Evolutionary conservation across 2,797 vertebrate species (phyloP).

Genomic region (Malurus leucopterus): DNA sequence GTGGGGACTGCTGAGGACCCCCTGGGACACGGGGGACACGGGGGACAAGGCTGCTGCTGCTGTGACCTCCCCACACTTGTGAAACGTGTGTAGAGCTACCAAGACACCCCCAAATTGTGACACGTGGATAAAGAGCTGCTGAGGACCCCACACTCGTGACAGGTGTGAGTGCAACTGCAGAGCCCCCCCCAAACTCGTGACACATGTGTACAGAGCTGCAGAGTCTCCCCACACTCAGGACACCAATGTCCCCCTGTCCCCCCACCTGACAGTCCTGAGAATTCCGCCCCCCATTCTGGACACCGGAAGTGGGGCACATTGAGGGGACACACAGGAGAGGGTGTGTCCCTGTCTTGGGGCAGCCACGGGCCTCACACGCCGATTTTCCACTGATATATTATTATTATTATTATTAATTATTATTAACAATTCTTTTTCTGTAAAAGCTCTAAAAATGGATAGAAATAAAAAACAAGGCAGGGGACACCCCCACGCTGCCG

Average conservation of each 20-base stretch:
- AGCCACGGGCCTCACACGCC: not conserved
- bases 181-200: not conserved
- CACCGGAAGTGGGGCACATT: not conserved
- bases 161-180: not conserved
- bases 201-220: not conserved
- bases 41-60: not conserved
- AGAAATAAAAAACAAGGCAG: not conserved
- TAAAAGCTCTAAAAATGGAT: constrained; percentile 17
- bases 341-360: fast-evolving
- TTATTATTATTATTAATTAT: not conserved
- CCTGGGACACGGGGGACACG: not conserved
- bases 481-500: not conserved
- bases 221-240: not conserved
- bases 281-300: not conserved
- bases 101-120: no score
- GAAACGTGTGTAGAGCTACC: no score
- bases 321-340: no score
- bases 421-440: not conserved
- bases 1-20: not conserved
- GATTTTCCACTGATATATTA: constrained; percentile 9
- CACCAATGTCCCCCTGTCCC: not conserved
- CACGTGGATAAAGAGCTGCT: no score
- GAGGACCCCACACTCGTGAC: not conserved
- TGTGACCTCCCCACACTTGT: not conserved
- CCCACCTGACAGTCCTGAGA: not conserved